phyloP scores from a whole-genome alignment of 2,113 vertebrate species.

The Pithys albifrons region DNA sequence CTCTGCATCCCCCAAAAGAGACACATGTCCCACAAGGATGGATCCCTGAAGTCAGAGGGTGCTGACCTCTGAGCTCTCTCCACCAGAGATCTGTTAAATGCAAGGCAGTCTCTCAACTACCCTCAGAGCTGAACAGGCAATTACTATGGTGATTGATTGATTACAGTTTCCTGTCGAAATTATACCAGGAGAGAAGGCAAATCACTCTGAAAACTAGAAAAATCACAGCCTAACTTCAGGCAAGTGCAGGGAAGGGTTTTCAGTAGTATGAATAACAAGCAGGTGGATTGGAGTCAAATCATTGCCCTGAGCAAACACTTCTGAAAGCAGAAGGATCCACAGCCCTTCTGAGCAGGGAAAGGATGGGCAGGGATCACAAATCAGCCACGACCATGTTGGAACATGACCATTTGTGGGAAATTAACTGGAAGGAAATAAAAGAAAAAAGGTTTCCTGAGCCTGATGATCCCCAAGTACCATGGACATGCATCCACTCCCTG shows the following conservation, averaged over 20 bases:
- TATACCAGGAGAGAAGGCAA: conserved; percentile 3
- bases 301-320: background rate
- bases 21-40: background rate
- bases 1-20: background rate
- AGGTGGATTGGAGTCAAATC: background rate
- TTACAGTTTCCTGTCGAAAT: conserved; percentile 46
- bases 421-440: background rate
- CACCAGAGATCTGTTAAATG: background rate
- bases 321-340: background rate
- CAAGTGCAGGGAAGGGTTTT: background rate
- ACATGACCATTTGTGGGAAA: background rate
- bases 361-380: background rate
- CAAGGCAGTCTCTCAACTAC: conserved; percentile 24
- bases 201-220: background rate
- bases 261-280: background rate
- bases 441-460: background rate
- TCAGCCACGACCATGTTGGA: background rate
- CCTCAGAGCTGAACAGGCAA: conserved; percentile 33
- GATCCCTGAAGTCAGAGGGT: background rate
- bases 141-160: conserved; percentile 63
- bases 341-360: background rate
- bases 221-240: background rate
- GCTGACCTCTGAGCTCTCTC: background rate
- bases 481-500: rapidly evolving
- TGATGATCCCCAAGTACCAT: background rate